Base-by-base conservation (phyloP, 2,797 vertebrate species). In the Enteromius treurensis region DNA sequence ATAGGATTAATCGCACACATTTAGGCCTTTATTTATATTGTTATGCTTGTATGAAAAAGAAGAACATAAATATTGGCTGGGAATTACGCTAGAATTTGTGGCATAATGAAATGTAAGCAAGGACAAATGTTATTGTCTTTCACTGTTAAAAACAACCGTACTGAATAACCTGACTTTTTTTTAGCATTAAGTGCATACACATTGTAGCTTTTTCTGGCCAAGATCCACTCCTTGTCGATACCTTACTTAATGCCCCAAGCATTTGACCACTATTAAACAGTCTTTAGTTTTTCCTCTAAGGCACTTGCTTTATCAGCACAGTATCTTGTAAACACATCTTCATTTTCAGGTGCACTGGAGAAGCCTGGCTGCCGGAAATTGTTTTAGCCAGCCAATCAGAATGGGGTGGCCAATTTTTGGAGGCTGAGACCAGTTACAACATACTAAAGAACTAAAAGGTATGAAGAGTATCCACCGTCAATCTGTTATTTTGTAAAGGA, bases 261-360 rank as follows among this genome's bases (percentile, higher is more conserved):
- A 64, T 77, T 64, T 62, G 42, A 29, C 17, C 23, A 19, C 5
- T 64, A 10, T 9, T 77, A 32, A 19, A 4, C 40, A 45, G n/a
- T 29, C 40, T n/a, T 78, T 3, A 5, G 15, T 26, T 55, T 45
- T 73, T 45, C 21, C 19, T 78, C 17, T 21, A 37, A 62, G 47
- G 21, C 19, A 17, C 13, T 71, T 62, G 53, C 17, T 49, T 60
- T 62, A 23, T 81, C 19, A 73, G 14, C 5, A 5, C n/a, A 53
- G 65, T 58, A 19, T 60, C 42, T 45, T 70, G 49, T 70, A 58
- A 80, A 55, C 21, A 58, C 40, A 80, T 70, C 40, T 69, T 71
- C 7, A 26, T 71, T 70, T 58, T 5, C 34, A 69, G 49, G 49
- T 49, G 47, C 4, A 70, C 49, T 40, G 32, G 51, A 70, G 1